Evolutionary conservation across 2,797 vertebrate species (phyloP).

Genomic region (Chelmon rostratus): DNA sequence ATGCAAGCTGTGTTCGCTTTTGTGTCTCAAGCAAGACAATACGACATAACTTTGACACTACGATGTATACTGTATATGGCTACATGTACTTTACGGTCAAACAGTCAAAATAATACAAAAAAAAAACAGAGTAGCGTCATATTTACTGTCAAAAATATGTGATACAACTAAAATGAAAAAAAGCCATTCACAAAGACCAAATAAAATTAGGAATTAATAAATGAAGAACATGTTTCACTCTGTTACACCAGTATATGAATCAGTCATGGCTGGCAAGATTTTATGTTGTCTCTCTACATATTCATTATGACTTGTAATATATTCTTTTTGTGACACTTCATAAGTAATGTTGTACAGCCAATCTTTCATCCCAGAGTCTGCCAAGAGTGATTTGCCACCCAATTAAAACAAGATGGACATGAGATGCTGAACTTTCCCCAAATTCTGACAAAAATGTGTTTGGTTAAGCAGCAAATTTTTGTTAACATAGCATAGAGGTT

Average conservation of each 20-base stretch:
- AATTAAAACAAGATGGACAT: constrained; percentile 47
- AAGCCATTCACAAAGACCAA: background rate
- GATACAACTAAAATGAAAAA: background rate
- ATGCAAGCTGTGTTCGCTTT: too few species aligned
- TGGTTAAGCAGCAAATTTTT: background rate
- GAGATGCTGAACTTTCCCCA: constrained; percentile 11
- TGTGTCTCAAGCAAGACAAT: too few species aligned
- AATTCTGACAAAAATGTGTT: constrained; percentile 16
- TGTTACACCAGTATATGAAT: constrained; percentile 29
- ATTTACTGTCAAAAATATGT: background rate
- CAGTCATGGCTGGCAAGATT: constrained; percentile 43
- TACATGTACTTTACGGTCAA: too few species aligned
- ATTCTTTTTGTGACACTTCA: constrained; percentile 48
- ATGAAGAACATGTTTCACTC: background rate
- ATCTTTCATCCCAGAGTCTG: constrained; percentile 24
- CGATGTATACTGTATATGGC: too few species aligned
- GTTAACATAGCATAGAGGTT: background rate
- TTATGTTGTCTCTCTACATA: constrained; percentile 31
- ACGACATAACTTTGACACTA: too few species aligned
- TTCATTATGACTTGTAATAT: constrained; percentile 47
- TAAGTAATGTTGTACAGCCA: constrained; percentile 25
- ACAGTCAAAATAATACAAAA: too few species aligned
- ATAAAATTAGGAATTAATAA: background rate
- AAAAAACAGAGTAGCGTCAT: too few species aligned
- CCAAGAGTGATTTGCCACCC: constrained; percentile 35